Evolutionary conservation across 2,113 vertebrate species (phyloP).

Genomic region (Calyptomena viridis): DNA sequence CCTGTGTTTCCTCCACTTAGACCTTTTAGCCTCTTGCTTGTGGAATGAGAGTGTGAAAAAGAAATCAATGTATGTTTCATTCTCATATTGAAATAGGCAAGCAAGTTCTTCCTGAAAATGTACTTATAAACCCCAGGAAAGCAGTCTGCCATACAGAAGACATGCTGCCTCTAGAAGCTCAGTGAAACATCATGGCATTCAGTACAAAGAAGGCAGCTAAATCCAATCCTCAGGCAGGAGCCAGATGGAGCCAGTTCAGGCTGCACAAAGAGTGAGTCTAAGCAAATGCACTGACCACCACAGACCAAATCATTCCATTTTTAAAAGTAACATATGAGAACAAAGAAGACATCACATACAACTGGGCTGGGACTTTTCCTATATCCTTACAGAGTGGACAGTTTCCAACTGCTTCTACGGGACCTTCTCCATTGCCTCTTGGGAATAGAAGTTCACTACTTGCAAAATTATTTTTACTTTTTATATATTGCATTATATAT

Average conservation of each 20-base stretch:
- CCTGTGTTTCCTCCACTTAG: not conserved
- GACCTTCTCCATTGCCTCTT: not conserved
- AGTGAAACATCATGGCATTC: not conserved
- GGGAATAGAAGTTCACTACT: not conserved
- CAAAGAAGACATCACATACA: not conserved
- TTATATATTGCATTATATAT: not conserved
- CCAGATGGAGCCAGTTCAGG: not conserved
- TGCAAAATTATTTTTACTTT: not conserved
- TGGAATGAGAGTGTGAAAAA: not conserved
- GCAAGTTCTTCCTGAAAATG: not conserved
- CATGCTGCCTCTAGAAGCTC: not conserved
- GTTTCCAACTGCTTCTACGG: not conserved
- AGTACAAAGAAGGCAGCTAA: not conserved
- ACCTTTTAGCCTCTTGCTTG: not conserved
- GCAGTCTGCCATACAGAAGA: not conserved
- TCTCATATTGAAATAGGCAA: not conserved
- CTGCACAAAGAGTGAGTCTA: not conserved
- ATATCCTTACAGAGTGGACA: not conserved
- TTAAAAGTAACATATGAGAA: not conserved
- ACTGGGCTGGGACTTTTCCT: not conserved
- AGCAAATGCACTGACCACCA: not conserved
- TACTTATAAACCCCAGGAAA: not conserved
- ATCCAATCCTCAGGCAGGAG: not conserved
- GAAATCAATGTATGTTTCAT: not conserved
- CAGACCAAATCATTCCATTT: fast-evolving